Conservation (phyloP, 35 echinoderm and acorn worm species). For the Chiridota heheva region DNA sequence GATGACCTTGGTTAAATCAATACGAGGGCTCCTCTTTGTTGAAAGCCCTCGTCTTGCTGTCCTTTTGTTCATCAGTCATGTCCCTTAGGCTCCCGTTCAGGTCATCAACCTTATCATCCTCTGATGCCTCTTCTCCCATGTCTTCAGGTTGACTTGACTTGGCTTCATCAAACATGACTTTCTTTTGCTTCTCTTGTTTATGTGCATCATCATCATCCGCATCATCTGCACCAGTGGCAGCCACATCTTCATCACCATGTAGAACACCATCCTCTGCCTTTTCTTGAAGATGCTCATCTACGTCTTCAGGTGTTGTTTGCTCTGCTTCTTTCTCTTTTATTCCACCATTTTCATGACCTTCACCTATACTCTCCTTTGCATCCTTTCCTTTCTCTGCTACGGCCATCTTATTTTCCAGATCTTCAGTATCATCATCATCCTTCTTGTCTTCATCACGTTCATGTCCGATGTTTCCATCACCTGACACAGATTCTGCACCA, state of each 20-base stretch:
- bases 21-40: too few relatives aligned
- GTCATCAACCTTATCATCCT: too few relatives aligned
- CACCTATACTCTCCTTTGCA: neutral
- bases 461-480: constrained; percentile 6
- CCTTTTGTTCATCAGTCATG: too few relatives aligned
- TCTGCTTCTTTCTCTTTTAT: constrained; percentile 18
- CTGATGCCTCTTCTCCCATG: too few relatives aligned
- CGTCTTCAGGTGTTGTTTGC: constrained; percentile 24
- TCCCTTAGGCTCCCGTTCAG: too few relatives aligned
- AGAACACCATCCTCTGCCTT: neutral
- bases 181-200: too few relatives aligned
- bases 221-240: constrained; percentile 1
- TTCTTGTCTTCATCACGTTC: neutral
- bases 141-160: constrained; percentile 12
- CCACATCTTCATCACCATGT: neutral
- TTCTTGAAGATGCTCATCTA: neutral
- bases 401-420: constrained; percentile 21
- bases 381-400: constrained; percentile 22
- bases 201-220: too few relatives aligned
- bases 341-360: neutral
- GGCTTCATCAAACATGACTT: constrained; percentile 48
- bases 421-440: neutral
- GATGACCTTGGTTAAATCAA: too few relatives aligned
- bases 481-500: neutral
- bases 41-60: too few relatives aligned